Conservation (phyloP, 1,140 invertebrate genomes). For the Aporrectodea caliginosa region DNA sequence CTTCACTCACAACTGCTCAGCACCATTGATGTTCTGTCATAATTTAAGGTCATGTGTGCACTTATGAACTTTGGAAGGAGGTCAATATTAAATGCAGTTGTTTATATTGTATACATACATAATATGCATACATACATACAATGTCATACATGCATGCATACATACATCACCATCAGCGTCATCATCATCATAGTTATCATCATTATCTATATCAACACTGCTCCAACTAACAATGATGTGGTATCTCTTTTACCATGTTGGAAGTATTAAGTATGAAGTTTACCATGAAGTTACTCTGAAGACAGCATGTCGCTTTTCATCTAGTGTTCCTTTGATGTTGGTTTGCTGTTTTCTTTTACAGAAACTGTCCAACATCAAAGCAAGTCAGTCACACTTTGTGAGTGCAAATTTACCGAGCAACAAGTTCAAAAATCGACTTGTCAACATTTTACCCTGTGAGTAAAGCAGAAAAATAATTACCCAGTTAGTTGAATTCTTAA, state of each 20-base stretch:
- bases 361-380: slow-evolving; percentile 90
- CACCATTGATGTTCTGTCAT: too few species aligned
- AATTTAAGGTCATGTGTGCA: too few species aligned
- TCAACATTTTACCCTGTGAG: slow-evolving; percentile 90
- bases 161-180: background rate
- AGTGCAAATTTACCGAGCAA: slow-evolving; percentile 94
- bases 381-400: slow-evolving; percentile 86
- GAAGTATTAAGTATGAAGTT: too few species aligned
- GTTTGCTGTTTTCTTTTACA: slow-evolving; percentile 37
- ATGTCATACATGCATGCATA: too few species aligned
- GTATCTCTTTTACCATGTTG: background rate
- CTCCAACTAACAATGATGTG: background rate
- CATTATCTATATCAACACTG: background rate
- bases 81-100: too few species aligned
- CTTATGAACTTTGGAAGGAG: too few species aligned
- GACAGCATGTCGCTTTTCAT: background rate
- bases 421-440: slow-evolving; percentile 95
- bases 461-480: too few species aligned
- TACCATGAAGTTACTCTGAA: background rate
- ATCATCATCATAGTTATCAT: background rate
- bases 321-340: background rate
- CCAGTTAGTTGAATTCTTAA: background rate
- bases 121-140: too few species aligned
- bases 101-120: too few species aligned
- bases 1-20: too few species aligned